Base-by-base conservation (phyloP, 2,113 vertebrate species). In the Plestiodon gilberti region DNA sequence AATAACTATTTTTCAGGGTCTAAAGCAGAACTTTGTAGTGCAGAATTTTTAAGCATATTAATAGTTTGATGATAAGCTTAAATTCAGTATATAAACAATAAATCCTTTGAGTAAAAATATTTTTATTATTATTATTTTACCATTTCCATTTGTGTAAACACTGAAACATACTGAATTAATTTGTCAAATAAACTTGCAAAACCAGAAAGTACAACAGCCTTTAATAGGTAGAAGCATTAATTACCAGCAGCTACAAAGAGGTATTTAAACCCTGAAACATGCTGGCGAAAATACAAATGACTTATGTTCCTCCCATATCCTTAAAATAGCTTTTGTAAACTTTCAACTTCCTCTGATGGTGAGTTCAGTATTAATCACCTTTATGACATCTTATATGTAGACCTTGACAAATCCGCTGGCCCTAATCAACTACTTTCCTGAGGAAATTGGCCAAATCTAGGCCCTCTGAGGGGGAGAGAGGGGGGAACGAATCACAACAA, bases 341-440 rank as follows among this genome's bases (percentile, higher is more conserved):
- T 91, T 93, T 78, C 94, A 92, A 94, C 94, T 97, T 96, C 96
- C 95, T 95, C 90, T 82, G 92, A 95, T 89, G 94, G 94, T 89
- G 93, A 92, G 90, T 88, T 96, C 86, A 92, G 89, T 93, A 96
- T 97, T 96, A 95, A 97, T 97, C 97, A 97, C 96, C 95, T 96
- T 94, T 93, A 95, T 95, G 96, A 95, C 96, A 95, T 96, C 94
- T 96, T 93, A 88, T 93, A 94, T 94, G 91, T 89, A 93, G 94
- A 90, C 92, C 94, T 90, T 48, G 93, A 95, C 95, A 95, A 96
- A 97, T 96, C 95, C 91, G 76, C 69, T 87, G 92, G 94, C 88
- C 94, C 93, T 96, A 95, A 97, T 97, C 96, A 97, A 91, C 89
- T 95, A 95, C 96, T 97, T 97, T 97, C 96, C 96, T 96, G 95